Percentiles rank a stretch among this genome's conserved stretches.
These are phyloP conservation scores for Coturnix japonica DNA, from an alignment of 2,113 vertebrate species.

Conservation along the genomic window DNA sequence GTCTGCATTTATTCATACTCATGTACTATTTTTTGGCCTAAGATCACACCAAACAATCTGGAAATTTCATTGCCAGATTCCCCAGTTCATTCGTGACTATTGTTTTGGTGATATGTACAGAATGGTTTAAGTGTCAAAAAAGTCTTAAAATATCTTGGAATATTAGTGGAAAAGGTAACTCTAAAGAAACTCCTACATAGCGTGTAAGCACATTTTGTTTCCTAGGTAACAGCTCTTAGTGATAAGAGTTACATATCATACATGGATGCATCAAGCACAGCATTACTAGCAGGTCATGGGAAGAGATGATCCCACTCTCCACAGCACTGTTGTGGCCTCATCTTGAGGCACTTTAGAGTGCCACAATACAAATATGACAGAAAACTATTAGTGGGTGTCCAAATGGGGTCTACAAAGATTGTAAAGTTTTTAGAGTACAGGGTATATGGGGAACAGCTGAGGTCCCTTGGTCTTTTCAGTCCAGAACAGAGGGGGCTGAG, in stretches of 20 bases:
- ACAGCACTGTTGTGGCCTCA: too few species aligned
- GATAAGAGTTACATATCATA: background rate
- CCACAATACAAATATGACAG: too few species aligned
- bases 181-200: background rate
- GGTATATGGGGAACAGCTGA: too few species aligned
- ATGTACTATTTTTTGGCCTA: background rate
- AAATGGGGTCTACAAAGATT: too few species aligned
- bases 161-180: background rate
- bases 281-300: too few species aligned
- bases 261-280: too few species aligned
- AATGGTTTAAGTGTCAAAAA: background rate
- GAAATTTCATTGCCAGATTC: background rate
- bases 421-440: too few species aligned
- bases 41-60: background rate
- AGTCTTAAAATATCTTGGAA: background rate
- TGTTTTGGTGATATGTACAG: background rate
- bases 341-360: too few species aligned
- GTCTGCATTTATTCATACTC: background rate
- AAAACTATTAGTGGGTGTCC: too few species aligned
- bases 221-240: constrained; percentile 49
- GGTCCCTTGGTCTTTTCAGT: too few species aligned
- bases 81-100: background rate
- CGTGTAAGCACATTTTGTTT: background rate
- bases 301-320: too few species aligned
- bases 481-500: too few species aligned